Evolutionary conservation across 2,113 vertebrate species (phyloP), one percentile per base, ranked within the genome.

Genomic region (Calypte anna): DNA sequence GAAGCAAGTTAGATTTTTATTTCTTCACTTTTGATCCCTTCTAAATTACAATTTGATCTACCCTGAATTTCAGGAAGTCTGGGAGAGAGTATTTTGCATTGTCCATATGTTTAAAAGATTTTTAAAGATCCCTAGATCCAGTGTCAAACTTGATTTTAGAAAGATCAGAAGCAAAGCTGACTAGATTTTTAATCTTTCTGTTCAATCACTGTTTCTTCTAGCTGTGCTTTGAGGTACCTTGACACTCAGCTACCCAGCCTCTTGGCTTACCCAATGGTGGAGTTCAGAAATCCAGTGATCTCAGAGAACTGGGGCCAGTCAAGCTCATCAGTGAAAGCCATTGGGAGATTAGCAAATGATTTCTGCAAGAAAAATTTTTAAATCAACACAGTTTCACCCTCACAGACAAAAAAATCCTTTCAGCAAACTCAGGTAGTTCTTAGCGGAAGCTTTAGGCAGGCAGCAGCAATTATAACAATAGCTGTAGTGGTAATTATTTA

Each of bases 291-390:
- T 68, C 98, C 98, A 21, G 98, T 98, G 58, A 62, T 14, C 43
- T 96, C 94, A 33, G 98, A 98, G 93, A 98, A 94, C 46, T 98
- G 98, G n/a, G 98, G 98, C 98, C 98, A 98, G 94, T 98, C 86
- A 1, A 98, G 22, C 81, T 98, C 98, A 0, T 98, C 78, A 0
- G 94, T 96, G 70, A 98, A 88, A 55, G 96, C 96, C 78, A 82
- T 36, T 13, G 97, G 98, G 79, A 98, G 94, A 72, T 94, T 67
- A 40, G 84, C 59, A 96, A 98, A 98, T 0, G 97, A 95, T 68
- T 97, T 96, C 98, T 98, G 94, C 93, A 97, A 96, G 44, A 93
- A 38, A 95, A 83, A 76, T 38, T 63, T 88, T 58, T 15, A 88
- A 54, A 81, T 96, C 70, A 92, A 25, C 7, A 13, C 0, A 0